Evolutionary conservation across 2,797 vertebrate species (phyloP).

Genomic region (Odontamblyopus lacepedii): DNA sequence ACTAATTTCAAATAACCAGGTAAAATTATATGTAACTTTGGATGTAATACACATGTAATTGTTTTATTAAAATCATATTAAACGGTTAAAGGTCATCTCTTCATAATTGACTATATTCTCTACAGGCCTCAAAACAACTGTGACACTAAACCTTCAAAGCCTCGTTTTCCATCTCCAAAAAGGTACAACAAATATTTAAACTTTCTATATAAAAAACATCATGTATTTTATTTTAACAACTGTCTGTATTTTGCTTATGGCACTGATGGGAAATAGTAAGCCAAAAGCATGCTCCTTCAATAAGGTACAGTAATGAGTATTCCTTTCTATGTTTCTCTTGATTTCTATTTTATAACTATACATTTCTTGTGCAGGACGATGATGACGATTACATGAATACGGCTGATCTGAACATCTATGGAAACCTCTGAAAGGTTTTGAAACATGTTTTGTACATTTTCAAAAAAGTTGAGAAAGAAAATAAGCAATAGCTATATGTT

Average conservation of each 20-base stretch:
- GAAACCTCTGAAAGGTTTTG: constrained; percentile 41
- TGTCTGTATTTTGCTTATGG: neutral
- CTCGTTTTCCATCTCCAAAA: constrained; percentile 61
- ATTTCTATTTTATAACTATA: neutral
- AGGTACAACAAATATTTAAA: constrained; percentile 32
- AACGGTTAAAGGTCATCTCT: neutral
- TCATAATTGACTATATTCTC: constrained; percentile 5
- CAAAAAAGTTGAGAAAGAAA: neutral
- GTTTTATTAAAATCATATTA: neutral
- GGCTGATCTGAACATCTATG: constrained; percentile 53
- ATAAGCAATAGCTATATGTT: neutral
- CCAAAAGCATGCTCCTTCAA: constrained; percentile 30
- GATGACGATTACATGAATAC: constrained; percentile 52
- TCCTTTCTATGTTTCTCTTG: neutral
- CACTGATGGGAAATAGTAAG: constrained; percentile 30
- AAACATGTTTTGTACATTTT: neutral
- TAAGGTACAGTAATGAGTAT: constrained; percentile 32
- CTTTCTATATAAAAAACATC: neutral
- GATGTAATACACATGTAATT: neutral
- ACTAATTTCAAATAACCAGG: neutral
- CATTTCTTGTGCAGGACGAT: constrained; percentile 34
- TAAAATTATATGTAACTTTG: neutral
- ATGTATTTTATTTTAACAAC: neutral
- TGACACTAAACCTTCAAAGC: constrained; percentile 32
- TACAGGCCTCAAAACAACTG: constrained; percentile 34